A percentile compares a stretch with the other conserved stretches of the same genome.
Evolutionary conservation across 2,888 invertebrate genomes (phyloP).

Genomic region (Bimastos eiseni): DNA sequence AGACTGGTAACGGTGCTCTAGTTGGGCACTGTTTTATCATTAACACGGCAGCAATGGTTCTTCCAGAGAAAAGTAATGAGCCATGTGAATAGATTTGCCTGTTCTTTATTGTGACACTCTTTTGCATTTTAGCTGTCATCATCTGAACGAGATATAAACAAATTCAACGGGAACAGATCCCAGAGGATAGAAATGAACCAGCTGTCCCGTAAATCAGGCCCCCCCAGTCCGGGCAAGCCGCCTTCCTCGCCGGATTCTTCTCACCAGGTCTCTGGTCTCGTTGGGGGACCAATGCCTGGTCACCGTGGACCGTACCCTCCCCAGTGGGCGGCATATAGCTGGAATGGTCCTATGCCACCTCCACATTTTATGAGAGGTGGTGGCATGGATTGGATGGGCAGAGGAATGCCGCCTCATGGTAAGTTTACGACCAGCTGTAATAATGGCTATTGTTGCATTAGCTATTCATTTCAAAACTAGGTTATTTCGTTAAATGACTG

Average conservation of each 20-base stretch:
- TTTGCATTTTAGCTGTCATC: background rate
- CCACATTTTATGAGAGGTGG: slow-evolving; percentile 27
- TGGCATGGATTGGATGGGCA: slow-evolving; percentile 21
- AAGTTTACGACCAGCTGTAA: background rate
- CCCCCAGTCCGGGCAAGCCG: background rate
- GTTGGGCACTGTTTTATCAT: too few species aligned
- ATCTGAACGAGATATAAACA: background rate
- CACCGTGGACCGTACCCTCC: slow-evolving; percentile 21
- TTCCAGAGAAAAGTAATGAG: too few species aligned
- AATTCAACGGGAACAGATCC: background rate
- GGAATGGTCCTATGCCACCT: slow-evolving; percentile 29
- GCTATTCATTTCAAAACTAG: background rate
- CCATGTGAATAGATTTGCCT: background rate
- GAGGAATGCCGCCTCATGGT: slow-evolving; percentile 15
- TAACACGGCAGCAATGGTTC: too few species aligned
- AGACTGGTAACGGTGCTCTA: too few species aligned
- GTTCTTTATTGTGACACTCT: background rate
- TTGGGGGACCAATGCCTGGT: background rate
- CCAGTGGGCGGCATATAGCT: background rate
- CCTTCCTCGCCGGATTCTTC: slow-evolving; percentile 1
- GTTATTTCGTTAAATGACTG: background rate
- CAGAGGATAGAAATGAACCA: slow-evolving; percentile 8
- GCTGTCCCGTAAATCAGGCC: background rate
- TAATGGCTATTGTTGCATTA: background rate
- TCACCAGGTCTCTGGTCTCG: background rate